These are phyloP conservation scores for Drosophila bocqueti DNA, from an alignment of 1,140 invertebrate species.

Conservation along the genomic window DNA sequence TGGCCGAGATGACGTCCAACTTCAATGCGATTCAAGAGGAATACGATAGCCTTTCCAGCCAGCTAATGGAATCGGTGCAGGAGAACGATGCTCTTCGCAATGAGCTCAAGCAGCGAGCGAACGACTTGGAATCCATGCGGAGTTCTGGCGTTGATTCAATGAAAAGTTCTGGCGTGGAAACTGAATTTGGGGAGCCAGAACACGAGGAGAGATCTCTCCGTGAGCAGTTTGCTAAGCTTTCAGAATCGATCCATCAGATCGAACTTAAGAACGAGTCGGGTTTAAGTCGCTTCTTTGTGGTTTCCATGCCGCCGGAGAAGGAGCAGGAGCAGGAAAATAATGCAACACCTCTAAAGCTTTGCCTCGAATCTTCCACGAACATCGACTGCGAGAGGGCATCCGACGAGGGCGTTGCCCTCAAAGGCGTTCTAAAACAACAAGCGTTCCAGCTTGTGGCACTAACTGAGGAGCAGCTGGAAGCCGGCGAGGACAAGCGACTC, in stretches of 20 bases:
- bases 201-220: slow-evolving; percentile 3
- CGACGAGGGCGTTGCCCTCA: slow-evolving; percentile 27
- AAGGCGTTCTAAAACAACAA: slow-evolving; percentile 41
- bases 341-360: slow-evolving; percentile 25
- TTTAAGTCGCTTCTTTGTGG: slow-evolving; percentile 43
- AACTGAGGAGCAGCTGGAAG: neutral
- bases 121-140: slow-evolving; percentile 31
- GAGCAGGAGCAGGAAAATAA: neutral
- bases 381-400: slow-evolving; percentile 4
- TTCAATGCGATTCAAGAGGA: slow-evolving; percentile 55
- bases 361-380: slow-evolving; percentile 24
- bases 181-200: slow-evolving; percentile 17
- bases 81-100: slow-evolving; percentile 49
- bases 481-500: neutral
- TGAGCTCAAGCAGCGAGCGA: slow-evolving; percentile 40
- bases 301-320: neutral
- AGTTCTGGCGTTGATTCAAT: slow-evolving; percentile 45
- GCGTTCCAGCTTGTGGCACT: slow-evolving; percentile 42
- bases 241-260: slow-evolving; percentile 51
- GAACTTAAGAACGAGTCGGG: slow-evolving; percentile 33
- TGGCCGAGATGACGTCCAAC: slow-evolving; percentile 35
- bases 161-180: slow-evolving; percentile 44
- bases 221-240: slow-evolving; percentile 36
- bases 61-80: slow-evolving; percentile 70
- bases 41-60: slow-evolving; percentile 72